These are phyloP conservation scores for Charadrius vociferus DNA, from an alignment of 2,113 vertebrate genomes.

Conservation along the genomic window DNA sequence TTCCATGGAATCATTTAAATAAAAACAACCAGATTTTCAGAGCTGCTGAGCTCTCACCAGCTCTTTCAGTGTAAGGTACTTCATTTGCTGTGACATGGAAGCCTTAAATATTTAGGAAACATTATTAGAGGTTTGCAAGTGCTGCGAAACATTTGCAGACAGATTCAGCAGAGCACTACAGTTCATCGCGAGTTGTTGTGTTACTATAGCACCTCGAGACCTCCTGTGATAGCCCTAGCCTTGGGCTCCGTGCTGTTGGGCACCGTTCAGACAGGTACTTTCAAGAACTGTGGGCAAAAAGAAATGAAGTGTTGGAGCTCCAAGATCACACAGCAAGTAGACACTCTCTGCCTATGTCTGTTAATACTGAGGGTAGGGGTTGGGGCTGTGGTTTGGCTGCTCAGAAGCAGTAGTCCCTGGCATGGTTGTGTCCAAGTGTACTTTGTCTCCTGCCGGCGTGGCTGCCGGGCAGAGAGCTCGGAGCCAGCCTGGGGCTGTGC, in stretches of 20 bases:
- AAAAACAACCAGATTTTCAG: background rate
- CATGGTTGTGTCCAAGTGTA: too few relatives aligned
- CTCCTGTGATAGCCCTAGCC: background rate
- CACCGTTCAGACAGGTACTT: background rate
- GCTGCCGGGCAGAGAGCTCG: background rate
- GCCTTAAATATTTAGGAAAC: background rate
- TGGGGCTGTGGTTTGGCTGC: background rate
- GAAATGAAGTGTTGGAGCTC: background rate
- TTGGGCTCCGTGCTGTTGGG: background rate
- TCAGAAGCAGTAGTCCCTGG: background rate
- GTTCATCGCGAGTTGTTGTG: background rate
- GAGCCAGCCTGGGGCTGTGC: background rate
- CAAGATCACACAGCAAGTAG: too few relatives aligned
- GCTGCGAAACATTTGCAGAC: background rate
- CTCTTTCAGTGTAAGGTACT: background rate
- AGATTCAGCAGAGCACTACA: background rate
- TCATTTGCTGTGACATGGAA: background rate
- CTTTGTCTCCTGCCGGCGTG: accelerated
- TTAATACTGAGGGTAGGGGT: background rate
- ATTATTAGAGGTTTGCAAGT: background rate
- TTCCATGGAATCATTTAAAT: background rate
- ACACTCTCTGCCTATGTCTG: background rate
- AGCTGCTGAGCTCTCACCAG: background rate
- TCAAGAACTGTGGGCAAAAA: background rate
- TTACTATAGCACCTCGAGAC: background rate